phyloP scores from a whole-genome alignment of 2,113 vertebrate species.

The Parotia lawesii region DNA sequence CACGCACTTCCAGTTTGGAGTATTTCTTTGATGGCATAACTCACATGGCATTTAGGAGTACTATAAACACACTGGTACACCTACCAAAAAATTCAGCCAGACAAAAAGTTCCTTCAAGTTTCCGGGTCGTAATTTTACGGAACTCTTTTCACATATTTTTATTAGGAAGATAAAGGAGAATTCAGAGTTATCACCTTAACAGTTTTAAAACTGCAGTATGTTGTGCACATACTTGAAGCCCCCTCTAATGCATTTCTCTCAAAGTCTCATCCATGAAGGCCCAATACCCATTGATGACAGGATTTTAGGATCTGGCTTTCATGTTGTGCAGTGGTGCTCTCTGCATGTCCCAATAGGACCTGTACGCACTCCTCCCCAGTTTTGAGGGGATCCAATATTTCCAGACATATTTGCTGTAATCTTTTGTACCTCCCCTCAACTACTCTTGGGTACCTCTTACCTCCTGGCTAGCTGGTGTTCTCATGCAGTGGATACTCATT shows the following conservation, averaged over 20 bases:
- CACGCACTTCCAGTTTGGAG: background rate
- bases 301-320: background rate
- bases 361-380: background rate
- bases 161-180: background rate
- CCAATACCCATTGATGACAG: background rate
- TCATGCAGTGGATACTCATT: background rate
- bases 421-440: background rate
- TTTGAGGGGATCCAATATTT: background rate
- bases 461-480: background rate
- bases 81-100: background rate
- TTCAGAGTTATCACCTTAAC: background rate
- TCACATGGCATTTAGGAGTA: conserved; percentile 26
- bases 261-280: background rate
- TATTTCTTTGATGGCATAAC: conserved; percentile 14
- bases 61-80: background rate
- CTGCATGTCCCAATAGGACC: background rate
- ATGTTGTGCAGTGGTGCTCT: background rate
- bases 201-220: background rate
- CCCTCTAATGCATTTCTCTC: background rate
- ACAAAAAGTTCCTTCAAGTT: background rate
- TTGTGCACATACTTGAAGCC: background rate
- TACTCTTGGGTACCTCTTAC: background rate
- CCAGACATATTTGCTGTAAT: background rate
- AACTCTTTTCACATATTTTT: background rate
- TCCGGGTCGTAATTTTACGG: background rate